A percentile compares a stretch with the other conserved stretches of the same genome.
phyloP scores from a whole-genome alignment of 2,888 invertebrate species.

The Drosophila leonis region DNA sequence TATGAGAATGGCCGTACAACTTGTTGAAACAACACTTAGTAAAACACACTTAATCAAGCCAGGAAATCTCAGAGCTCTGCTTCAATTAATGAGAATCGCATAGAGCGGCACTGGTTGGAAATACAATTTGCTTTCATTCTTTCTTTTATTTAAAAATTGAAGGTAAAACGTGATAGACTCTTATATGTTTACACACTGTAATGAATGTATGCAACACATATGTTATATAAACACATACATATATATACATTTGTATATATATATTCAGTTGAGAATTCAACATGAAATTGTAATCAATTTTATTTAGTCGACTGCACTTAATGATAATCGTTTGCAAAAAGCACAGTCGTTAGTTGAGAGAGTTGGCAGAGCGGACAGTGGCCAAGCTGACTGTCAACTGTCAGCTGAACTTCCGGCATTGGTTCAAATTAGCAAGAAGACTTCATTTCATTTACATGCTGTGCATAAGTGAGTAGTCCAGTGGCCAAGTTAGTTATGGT shows the following conservation, averaged over 20 bases:
- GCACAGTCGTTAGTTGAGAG: background rate
- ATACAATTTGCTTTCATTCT: background rate
- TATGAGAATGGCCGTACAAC: background rate
- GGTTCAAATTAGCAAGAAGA: slow-evolving; percentile 3
- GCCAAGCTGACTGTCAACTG: slow-evolving; percentile 1
- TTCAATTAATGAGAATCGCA: slow-evolving; percentile 2
- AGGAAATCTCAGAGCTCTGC: slow-evolving; percentile 1
- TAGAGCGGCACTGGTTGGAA: background rate
- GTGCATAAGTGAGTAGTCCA: slow-evolving; percentile 31
- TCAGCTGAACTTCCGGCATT: slow-evolving; percentile 27
- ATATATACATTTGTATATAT: background rate
- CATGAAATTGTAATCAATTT: background rate
- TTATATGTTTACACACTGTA: background rate
- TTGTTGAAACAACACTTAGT: slow-evolving; percentile 1
- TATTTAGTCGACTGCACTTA: slow-evolving; percentile 30
- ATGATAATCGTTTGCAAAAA: slow-evolving; percentile 14
- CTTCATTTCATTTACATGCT: slow-evolving; percentile 49
- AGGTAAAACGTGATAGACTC: background rate
- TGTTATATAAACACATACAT: background rate
- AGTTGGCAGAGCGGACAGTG: background rate
- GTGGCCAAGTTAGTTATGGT: slow-evolving; percentile 38
- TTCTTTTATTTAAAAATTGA: background rate
- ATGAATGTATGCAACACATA: background rate
- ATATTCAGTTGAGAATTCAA: background rate
- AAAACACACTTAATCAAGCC: background rate